phyloP scores from a whole-genome alignment of 2,113 vertebrate genomes.

The Nasalis larvatus region DNA sequence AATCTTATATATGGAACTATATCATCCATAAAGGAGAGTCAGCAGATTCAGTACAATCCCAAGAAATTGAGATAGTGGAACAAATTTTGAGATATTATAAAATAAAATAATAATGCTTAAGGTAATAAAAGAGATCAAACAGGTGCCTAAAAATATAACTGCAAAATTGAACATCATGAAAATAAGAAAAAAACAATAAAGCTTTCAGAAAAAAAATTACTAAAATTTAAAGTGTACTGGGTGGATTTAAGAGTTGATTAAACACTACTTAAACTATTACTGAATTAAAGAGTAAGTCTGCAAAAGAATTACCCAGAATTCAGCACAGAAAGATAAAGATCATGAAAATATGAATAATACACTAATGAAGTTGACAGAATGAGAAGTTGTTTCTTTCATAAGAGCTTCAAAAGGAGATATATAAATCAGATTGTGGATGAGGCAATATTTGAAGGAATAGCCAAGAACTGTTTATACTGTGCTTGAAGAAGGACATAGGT shows the following conservation, averaged over 20 bases:
- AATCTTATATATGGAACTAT: not conserved
- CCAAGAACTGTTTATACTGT: not conserved
- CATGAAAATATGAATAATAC: not conserved
- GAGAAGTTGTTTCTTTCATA: not conserved
- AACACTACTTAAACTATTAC: not conserved
- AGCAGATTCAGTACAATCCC: not conserved
- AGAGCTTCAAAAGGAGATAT: not conserved
- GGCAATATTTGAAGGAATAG: not conserved
- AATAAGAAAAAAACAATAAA: not conserved
- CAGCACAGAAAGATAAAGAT: not conserved
- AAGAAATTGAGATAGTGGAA: not conserved
- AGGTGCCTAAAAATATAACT: not conserved
- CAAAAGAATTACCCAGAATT: not conserved
- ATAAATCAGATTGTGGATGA: not conserved
- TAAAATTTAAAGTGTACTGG: not conserved
- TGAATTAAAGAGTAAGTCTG: not conserved
- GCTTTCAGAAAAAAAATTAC: not conserved
- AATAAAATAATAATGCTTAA: conserved; percentile 13
- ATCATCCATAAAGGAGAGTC: not conserved
- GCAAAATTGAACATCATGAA: not conserved
- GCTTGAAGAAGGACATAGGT: not conserved
- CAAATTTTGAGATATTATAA: not conserved
- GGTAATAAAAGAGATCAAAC: not conserved
- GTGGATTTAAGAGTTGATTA: not conserved
- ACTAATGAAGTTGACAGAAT: not conserved